Percentiles rank a stretch among this genome's conserved stretches.
These are phyloP conservation scores for Caenorhabditis tropicalis DNA, from an alignment of 1,140 invertebrate species.

Conservation along the genomic window DNA sequence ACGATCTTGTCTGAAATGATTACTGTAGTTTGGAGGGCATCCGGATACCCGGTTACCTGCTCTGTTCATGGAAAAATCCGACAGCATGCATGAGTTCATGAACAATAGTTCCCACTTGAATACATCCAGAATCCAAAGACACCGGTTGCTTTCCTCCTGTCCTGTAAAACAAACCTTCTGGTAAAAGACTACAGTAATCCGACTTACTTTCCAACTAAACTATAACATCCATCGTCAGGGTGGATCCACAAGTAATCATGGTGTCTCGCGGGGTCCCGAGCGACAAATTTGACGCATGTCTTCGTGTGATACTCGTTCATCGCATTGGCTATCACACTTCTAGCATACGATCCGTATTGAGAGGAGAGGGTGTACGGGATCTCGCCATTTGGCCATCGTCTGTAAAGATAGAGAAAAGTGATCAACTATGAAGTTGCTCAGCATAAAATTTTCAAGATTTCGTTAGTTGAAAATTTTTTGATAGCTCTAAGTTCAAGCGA, in stretches of 20 bases:
- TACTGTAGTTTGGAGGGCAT: too few species aligned
- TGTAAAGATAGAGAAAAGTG: constrained; percentile 53
- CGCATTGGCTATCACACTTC: constrained; percentile 65
- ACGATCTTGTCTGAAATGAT: constrained; percentile 66
- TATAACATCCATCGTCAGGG: constrained; percentile 64
- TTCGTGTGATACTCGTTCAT: constrained; percentile 67
- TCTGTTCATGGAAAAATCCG: constrained; percentile 72
- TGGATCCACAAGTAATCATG: constrained; percentile 68
- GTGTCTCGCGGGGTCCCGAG: constrained; percentile 61
- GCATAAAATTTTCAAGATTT: background rate
- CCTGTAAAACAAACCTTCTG: constrained; percentile 45
- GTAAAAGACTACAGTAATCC: too few species aligned
- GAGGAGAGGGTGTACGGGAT: constrained; percentile 69
- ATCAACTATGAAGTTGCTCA: too few species aligned
- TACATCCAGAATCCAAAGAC: constrained; percentile 69
- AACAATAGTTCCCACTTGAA: constrained; percentile 70
- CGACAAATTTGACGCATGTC: constrained; percentile 68
- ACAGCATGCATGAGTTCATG: constrained; percentile 72
- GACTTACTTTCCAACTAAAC: constrained; percentile 57
- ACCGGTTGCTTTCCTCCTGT: constrained; percentile 69
- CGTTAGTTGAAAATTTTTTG: constrained; percentile 11
- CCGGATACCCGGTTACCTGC: constrained; percentile 54
- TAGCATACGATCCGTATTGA: constrained; percentile 65
- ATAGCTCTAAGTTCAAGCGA: too few species aligned
- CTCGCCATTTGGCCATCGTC: constrained; percentile 69